Evolutionary conservation across 2,113 vertebrate species (phyloP), one percentile per base, ranked within the genome.

Genomic region (Bombycilla garrulus): DNA sequence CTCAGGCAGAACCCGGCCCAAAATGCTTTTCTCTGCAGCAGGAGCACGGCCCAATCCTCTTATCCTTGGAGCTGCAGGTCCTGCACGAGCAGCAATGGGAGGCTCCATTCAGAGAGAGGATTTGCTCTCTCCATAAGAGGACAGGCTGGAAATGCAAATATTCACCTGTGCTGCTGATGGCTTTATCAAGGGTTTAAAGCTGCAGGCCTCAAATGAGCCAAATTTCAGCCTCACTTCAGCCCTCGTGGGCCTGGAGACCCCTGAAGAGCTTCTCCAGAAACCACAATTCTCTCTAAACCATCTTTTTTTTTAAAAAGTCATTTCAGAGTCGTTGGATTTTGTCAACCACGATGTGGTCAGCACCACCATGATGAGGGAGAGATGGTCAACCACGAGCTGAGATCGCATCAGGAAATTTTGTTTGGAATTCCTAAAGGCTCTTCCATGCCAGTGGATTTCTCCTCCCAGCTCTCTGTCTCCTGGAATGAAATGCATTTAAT

Each of bases 101-200:
- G 69, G 45, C 53, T 93, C 86, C 35, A 56, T 92, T 93, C 84
- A 82, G 92, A 90, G 6, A 74, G 65, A 36, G 89, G 95, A 93
- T 97, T 97, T 96, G 74, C 92, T 90, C 72, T 76, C 31, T 57
- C 79, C 70, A 61, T 54, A 36, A 76, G 50, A 83, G 82, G 79
- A 35, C 83, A 20, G 48, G 26, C 81, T 90, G 92, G 91, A 92
- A 90, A 93, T 92, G 76, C 74, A 96, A 92, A 90, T 25, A 61
- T n/a, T 53, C 67, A 33, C 51, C 81, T 40, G 60, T 62, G 90
- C 74, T 77, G 62, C 35, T 71, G 86, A 38, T 3, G 16, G 44
- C 21, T 79, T 92, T 38, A 12, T 69, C 53, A 79, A 87, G 12
- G 42, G 47, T 54, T 20, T 35, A 45, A 65, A 65, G 17, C 66